Conservation (phyloP, 1,140 invertebrate genomes). For the Cotesia glomerata region DNA sequence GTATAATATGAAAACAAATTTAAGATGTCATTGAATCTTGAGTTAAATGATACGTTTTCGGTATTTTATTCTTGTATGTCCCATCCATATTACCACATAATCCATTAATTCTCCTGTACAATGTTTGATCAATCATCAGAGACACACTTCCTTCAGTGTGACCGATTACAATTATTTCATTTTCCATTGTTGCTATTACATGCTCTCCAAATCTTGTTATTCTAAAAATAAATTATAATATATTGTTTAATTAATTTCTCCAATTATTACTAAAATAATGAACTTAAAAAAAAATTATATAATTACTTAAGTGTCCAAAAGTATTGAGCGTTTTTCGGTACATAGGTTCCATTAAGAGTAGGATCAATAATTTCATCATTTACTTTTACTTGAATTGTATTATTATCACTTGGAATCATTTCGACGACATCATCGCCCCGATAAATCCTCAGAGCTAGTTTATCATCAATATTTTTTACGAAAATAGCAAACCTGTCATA, state of each 20-base stretch:
- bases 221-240: slow-evolving; percentile 18
- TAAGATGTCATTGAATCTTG: not conserved
- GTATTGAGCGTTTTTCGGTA: too few species aligned
- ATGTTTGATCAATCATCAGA: slow-evolving; percentile 11
- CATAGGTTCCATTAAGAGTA: not conserved
- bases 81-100: slow-evolving; percentile 42
- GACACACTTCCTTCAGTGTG: slow-evolving; percentile 31
- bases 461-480: slow-evolving; percentile 35
- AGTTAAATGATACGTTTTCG: not conserved
- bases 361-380: slow-evolving; percentile 33
- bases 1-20: too few species aligned
- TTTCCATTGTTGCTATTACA: slow-evolving; percentile 29
- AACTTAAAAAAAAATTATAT: too few species aligned
- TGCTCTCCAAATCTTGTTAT: slow-evolving; percentile 29
- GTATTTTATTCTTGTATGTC: slow-evolving; percentile 10
- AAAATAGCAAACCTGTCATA: slow-evolving; percentile 39
- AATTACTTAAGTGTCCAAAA: too few species aligned
- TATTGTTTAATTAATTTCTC: too few species aligned
- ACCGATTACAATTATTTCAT: slow-evolving; percentile 23
- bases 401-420: slow-evolving; percentile 27
- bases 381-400: slow-evolving; percentile 22
- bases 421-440: slow-evolving; percentile 34
- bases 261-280: too few species aligned
- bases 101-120: slow-evolving; percentile 39
- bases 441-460: slow-evolving; percentile 37